Conservation (phyloP, 2,797 vertebrate species). For the Coccyzus lansbergi region DNA sequence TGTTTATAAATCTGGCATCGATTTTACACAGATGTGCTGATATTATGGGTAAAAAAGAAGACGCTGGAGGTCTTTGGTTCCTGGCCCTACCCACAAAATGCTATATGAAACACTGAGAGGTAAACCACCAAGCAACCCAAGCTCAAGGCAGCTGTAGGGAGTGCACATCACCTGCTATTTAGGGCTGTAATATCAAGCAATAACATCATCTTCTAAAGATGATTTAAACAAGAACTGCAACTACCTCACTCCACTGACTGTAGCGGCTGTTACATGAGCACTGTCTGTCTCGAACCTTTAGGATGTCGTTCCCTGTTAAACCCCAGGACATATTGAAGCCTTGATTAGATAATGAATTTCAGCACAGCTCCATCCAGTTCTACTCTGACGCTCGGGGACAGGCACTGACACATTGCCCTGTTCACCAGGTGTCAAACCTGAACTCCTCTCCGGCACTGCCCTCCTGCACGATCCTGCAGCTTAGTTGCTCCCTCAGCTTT, state of each 20-base stretch:
- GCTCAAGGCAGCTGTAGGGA: neutral
- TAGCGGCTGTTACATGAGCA: neutral
- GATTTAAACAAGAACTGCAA: neutral
- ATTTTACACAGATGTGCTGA: neutral
- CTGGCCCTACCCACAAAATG: neutral
- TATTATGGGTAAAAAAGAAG: neutral
- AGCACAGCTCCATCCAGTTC: neutral
- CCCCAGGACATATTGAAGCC: neutral
- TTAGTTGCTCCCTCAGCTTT: neutral
- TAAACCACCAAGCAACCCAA: neutral
- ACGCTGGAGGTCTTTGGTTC: neutral
- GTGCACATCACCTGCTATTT: neutral
- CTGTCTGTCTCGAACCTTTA: neutral
- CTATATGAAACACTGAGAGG: neutral
- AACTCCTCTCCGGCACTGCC: neutral
- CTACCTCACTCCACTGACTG: neutral
- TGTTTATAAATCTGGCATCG: neutral
- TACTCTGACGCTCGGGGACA: neutral
- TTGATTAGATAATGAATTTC: neutral
- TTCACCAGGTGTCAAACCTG: neutral
- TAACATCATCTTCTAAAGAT: neutral
- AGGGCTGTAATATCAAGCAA: neutral
- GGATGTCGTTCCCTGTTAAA: neutral
- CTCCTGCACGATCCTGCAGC: neutral
- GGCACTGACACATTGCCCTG: neutral